Evolutionary conservation across 2,888 invertebrate genomes (phyloP), one percentile per base, ranked within the genome.

Genomic region (Drosophila putrida): DNA sequence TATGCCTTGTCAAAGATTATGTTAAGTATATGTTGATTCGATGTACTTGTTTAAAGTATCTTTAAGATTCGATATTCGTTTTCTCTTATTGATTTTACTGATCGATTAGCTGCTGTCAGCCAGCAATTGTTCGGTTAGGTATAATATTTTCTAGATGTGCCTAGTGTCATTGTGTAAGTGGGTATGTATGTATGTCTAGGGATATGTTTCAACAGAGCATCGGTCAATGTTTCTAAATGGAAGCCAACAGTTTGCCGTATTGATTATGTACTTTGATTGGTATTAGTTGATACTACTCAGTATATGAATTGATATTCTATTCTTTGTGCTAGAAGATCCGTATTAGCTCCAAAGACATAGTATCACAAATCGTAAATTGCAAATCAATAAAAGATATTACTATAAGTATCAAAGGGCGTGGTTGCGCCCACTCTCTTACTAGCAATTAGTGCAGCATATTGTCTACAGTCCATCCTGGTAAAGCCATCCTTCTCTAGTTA

Each of bases 201-300:
- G 81, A 79, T 80, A 82, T 82, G 82, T 76, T 57, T 78, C 43
- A 69, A 75, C 69, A 66, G 64, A 68, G 65, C 62, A 57, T 67
- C 46, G 81, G 68, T 68, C 59, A 80, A 80, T 79, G 66, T 69
- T 67, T 75, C 82, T 78, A 82, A 71, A 80, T 81, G 82, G 82
- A 83, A 82, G 83, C 75, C 78, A 81, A 75, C 75, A 71, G 61
- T 67, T 78, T 70, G 68, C 47, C 63, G 67, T 69, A 67, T 74
- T 78, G 71, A 82, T 82, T 80, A 74, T 82, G 81, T 80, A 71
- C 54, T 36, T 51, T 54, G 53, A 46, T 62, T 39, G 38, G 55
- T 46, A 38, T 60, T 73, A 50, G 58, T 72, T 64, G 58, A 64
- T 71, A 73, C 50, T 66, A 51, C 39, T 51, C 11, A 65, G 55